Evolutionary conservation across 2,113 vertebrate species (phyloP).

Genomic region (Rhinopomastus cyanomelas): DNA sequence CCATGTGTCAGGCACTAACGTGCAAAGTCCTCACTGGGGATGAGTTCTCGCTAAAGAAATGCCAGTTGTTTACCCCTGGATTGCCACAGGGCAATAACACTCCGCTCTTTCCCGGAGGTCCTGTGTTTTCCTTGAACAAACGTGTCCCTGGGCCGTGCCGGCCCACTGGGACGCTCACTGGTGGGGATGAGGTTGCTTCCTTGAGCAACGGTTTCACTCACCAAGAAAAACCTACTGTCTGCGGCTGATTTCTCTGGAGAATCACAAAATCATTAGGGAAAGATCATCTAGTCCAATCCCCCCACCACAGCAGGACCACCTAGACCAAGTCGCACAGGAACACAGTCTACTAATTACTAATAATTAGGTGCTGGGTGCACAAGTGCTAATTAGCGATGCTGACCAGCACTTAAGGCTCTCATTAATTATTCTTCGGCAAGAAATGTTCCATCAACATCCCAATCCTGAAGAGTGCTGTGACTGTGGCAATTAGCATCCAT

Average conservation of each 20-base stretch:
- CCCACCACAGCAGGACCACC: too few species aligned
- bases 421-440: slow-evolving; percentile 21
- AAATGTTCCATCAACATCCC: not conserved
- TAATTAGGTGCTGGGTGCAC: not conserved
- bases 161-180: not conserved
- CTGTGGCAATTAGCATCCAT: not conserved
- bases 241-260: not conserved
- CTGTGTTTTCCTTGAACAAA: not conserved
- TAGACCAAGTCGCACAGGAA: too few species aligned
- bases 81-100: not conserved
- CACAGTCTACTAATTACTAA: too few species aligned
- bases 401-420: not conserved
- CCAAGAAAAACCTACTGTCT: not conserved
- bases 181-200: not conserved
- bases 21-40: not conserved
- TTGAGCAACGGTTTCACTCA: not conserved
- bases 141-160: not conserved
- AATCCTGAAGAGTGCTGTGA: not conserved
- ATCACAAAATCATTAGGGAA: too few species aligned
- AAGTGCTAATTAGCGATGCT: not conserved
- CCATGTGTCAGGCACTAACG: too few species aligned
- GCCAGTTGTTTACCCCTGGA: not conserved
- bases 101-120: not conserved
- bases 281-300: too few species aligned
- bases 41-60: not conserved